Evolutionary conservation across 2,113 vertebrate genomes (phyloP), one percentile per base, ranked within the genome.

Genomic region (Alaudala cheleensis): DNA sequence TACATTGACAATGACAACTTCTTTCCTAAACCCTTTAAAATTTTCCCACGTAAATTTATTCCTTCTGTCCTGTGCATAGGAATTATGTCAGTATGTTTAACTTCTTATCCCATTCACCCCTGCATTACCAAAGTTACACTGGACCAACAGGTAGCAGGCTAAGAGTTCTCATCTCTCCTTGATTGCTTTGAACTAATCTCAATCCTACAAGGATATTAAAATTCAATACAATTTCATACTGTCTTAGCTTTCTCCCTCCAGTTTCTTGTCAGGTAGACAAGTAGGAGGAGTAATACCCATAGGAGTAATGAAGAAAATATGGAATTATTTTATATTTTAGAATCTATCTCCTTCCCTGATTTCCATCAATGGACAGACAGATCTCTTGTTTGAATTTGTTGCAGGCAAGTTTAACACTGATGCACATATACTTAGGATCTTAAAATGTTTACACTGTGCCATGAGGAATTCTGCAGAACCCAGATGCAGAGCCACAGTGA

Each of bases 401-500:
- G 31, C 80, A 88, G 88, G 20, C 8, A 92, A 74, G 28, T 74
- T 83, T 69, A 69, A 40, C 19, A 51, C 25, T 2, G 7, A 79
- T 3, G 8, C 33, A 47, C 47, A 19, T 3, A 67, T 1, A 69
- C 24, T 24, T 28, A 49, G 19, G 82, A 69, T 57, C 44, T 56
- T 54, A 39, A 56, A 61, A 84, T 3, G 4, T 53, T 71, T 44
- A 54, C 62, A 50, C 25, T 11, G 42, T 1, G 2, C 39, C 42
- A 7, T 44, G 25, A 71, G 12, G 34, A 72, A 54, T 80, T 53
- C 57, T 62, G 33, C 33, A 71, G 37, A 81, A 23, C 4, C 6
- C 77, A 81, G 73, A n/a, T 0, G 6, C n/a, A 34, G 57, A 60
- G 22, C 0, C 33, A 42, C 0, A 0, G 8, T 45, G 44, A 19